A percentile compares a stretch with the other conserved stretches of the same genome.
These are phyloP conservation scores for Cistogaster globosa DNA, from an alignment of 2,888 invertebrate genomes.

Conservation along the genomic window DNA sequence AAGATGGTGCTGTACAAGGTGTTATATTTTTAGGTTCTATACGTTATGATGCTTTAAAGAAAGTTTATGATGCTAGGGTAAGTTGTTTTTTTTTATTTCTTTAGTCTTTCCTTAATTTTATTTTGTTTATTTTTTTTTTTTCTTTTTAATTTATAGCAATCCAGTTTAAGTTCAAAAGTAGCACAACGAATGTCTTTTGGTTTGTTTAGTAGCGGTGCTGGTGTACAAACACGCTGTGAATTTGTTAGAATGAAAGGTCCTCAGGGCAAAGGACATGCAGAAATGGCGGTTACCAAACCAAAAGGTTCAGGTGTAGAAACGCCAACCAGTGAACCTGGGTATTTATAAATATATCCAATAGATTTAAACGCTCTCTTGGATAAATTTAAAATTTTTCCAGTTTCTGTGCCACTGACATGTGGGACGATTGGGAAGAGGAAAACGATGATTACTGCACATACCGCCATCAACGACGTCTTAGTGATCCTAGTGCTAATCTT, in stretches of 20 bases:
- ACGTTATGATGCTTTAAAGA: slow-evolving; percentile 97
- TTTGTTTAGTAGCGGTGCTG: slow-evolving; percentile 89
- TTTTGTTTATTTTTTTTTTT: no score
- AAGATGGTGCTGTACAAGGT: slow-evolving; percentile 92
- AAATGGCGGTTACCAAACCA: slow-evolving; percentile 98
- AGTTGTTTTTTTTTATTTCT: background rate
- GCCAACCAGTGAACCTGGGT: slow-evolving; percentile 94
- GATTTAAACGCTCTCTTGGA: background rate
- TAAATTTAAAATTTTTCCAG: slow-evolving; percentile 69
- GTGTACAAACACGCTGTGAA: slow-evolving; percentile 93
- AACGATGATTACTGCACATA: slow-evolving; percentile 92
- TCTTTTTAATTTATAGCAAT: slow-evolving; percentile 86
- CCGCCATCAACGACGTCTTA: slow-evolving; percentile 90
- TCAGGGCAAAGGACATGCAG: slow-evolving; percentile 97
- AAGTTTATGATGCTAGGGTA: slow-evolving; percentile 97
- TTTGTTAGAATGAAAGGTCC: slow-evolving; percentile 99
- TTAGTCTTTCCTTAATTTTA: background rate
- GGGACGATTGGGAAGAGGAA: slow-evolving; percentile 96
- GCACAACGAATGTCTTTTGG: slow-evolving; percentile 98
- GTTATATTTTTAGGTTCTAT: slow-evolving; percentile 99
- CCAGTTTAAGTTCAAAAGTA: slow-evolving; percentile 96
- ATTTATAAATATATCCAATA: slow-evolving; percentile 4
- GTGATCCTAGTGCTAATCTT: slow-evolving; percentile 96
- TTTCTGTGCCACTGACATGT: slow-evolving; percentile 92
- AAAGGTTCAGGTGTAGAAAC: slow-evolving; percentile 97